Evolutionary conservation across 2,113 vertebrate genomes (phyloP).

Genomic region (Trematomus loennbergii): DNA sequence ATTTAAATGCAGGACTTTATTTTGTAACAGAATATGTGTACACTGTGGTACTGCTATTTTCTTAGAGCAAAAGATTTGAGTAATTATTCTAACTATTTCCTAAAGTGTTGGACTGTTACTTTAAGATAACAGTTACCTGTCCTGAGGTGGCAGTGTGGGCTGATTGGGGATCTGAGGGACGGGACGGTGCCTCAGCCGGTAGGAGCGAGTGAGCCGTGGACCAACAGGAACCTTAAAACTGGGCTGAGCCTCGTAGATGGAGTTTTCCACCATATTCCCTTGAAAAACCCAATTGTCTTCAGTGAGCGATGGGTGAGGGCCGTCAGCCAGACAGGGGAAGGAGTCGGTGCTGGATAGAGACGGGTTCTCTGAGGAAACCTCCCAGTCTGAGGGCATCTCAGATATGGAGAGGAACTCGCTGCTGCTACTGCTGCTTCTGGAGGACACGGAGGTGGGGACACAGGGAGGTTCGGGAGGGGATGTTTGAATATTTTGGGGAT

Average conservation of each 20-base stretch:
- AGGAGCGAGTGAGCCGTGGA: conserved; percentile 82
- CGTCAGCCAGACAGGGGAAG: conserved; percentile 10
- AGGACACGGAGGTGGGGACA: not conserved
- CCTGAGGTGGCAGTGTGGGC: conserved; percentile 5
- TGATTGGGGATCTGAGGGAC: conserved; percentile 89
- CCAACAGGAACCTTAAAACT: conserved; percentile 40
- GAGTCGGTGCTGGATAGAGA: conserved; percentile 36
- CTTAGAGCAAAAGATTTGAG: too few species aligned
- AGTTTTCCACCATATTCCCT: conserved; percentile 92
- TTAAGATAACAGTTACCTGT: conserved; percentile 67
- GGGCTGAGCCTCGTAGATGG: conserved; percentile 83
- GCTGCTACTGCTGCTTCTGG: conserved; percentile 56
- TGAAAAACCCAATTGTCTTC: conserved; percentile 74
- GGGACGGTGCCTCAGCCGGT: conserved; percentile 90
- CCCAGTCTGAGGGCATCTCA: conserved; percentile 65
- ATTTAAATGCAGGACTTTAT: too few species aligned
- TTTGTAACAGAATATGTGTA: too few species aligned
- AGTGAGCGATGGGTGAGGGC: not conserved
- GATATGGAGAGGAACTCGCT: conserved; percentile 61
- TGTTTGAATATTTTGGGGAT: conserved; percentile 47
- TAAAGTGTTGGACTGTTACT: not conserved
- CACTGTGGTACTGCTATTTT: too few species aligned
- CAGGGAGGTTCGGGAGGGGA: not conserved
- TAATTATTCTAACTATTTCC: too few species aligned
- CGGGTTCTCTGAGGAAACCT: conserved; percentile 56